A percentile compares a stretch with the other conserved stretches of the same genome.
phyloP scores from a whole-genome alignment of 2,888 invertebrate genomes.

The Rutpela maculata region DNA sequence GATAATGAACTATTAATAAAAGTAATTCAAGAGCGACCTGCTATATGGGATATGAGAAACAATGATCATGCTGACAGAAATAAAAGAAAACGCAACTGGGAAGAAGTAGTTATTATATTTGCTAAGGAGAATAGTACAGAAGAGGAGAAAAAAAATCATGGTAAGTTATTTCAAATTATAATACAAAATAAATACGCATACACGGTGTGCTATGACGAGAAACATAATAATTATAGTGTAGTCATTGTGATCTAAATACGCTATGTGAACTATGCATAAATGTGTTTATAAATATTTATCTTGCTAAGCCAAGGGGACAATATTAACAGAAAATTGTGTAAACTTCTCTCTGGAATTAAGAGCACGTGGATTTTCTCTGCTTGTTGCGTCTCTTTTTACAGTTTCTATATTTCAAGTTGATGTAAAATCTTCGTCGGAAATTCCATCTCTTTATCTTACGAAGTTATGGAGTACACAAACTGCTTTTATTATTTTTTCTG shows the following conservation, averaged over 20 bases:
- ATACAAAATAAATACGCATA: background rate
- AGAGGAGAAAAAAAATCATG: conserved; percentile 40
- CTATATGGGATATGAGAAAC: conserved; percentile 43
- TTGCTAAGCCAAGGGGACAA: background rate
- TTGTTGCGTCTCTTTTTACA: background rate
- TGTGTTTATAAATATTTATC: background rate
- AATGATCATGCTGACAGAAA: conserved; percentile 40
- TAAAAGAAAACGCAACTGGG: conserved; percentile 42
- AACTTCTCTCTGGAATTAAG: conserved; percentile 5
- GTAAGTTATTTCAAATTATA: conserved; percentile 13
- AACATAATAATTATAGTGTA: too few species aligned
- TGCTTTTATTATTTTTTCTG: conserved; percentile 18
- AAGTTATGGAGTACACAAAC: conserved; percentile 11
- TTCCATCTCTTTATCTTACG: conserved; percentile 12
- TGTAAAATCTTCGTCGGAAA: conserved; percentile 13
- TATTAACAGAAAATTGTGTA: background rate
- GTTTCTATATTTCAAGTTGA: conserved; percentile 12
- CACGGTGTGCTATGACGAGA: background rate
- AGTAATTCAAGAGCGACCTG: conserved; percentile 41
- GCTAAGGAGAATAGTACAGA: conserved; percentile 30
- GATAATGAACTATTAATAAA: conserved; percentile 44
- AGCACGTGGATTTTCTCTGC: background rate
- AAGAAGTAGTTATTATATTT: conserved; percentile 39
- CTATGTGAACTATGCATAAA: background rate
- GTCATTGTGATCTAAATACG: too few species aligned